phyloP scores from a whole-genome alignment of 2,888 invertebrate species.

The Gnatocerus cornutus region DNA sequence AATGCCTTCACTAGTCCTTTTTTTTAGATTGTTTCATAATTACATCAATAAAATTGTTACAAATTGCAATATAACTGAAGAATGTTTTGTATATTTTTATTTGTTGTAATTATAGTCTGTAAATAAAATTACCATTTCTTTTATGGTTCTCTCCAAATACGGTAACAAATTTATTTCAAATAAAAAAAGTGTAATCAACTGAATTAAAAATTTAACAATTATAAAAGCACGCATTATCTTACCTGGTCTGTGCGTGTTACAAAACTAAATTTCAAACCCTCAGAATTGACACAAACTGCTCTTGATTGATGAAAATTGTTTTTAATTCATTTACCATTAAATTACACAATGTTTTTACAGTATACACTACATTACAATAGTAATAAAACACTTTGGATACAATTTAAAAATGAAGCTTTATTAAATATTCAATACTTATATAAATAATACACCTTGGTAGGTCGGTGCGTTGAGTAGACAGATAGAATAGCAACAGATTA shows the following conservation, averaged over 20 bases:
- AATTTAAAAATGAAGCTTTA: conserved; percentile 72
- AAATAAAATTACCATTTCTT: conserved; percentile 31
- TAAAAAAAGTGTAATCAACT: no score
- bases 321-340: conserved; percentile 55
- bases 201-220: no score
- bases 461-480: conserved; percentile 67
- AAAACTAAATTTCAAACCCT: neutral
- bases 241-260: neutral
- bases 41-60: conserved; percentile 56
- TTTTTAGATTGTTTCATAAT: conserved; percentile 57
- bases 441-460: conserved; percentile 69
- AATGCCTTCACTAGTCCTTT: conserved; percentile 57
- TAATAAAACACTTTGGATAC: conserved; percentile 60
- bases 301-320: conserved; percentile 49
- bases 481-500: conserved; percentile 68
- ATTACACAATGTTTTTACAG: conserved; percentile 52
- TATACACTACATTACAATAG: conserved; percentile 54
- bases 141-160: neutral
- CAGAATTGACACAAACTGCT: conserved; percentile 26
- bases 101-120: conserved; percentile 45
- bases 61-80: conserved; percentile 57
- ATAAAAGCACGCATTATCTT: neutral
- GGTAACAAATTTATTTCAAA: neutral
- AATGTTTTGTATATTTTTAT: conserved; percentile 57
- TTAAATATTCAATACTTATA: conserved; percentile 71